Base-by-base conservation (phyloP, 2,797 vertebrate species). In the Alauda arvensis region DNA sequence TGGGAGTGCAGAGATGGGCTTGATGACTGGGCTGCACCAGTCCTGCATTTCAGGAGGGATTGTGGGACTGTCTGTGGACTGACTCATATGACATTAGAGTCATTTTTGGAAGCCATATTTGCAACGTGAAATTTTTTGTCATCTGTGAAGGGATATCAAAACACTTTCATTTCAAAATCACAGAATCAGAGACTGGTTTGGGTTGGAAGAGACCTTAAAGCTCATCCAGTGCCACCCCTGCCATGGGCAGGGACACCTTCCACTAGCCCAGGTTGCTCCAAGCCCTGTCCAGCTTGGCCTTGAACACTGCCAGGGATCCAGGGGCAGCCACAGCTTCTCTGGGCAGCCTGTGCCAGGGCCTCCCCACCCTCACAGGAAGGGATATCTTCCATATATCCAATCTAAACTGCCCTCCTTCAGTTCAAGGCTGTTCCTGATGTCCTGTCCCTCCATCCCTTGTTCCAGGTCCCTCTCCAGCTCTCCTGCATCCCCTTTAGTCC, bases 321-420 rank as follows among this genome's bases (percentile, higher is more conserved):
- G 61, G 53, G 34, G 34, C 40, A 67, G 15, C 61, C 76, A 6
- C 53, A 79, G 40, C 61, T 60, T 0, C 31, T 31, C 29, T 46
- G 60, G 18, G 8, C 39, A 16, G 1, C 18, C 40, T 60, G 42
- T 53, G 34, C 40, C 34, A 28, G 26, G 29, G 26, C 34, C 40
- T 79, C 0, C 0, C 5, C 40, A 6, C 8, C 18, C 14, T 86
- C 1, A 5, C 18, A 28, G 26, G 1, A 3, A 31, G 7, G 14
- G n/a, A 20, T 37, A 2, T 28, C 48, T 23, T 84, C 49, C 37
- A 31, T 43, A 16, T 9, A 18, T 16, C 23, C 14, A 12, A 10
- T 33, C 19, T 33, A 39, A 43, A 18, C 14, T 43, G 2, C 5
- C 8, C 28, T 61, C 7, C 18, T 31, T 39, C 18, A 40, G 29